These are phyloP conservation scores for Chamaea fasciata DNA, from an alignment of 2,113 vertebrate species.

Conservation along the genomic window DNA sequence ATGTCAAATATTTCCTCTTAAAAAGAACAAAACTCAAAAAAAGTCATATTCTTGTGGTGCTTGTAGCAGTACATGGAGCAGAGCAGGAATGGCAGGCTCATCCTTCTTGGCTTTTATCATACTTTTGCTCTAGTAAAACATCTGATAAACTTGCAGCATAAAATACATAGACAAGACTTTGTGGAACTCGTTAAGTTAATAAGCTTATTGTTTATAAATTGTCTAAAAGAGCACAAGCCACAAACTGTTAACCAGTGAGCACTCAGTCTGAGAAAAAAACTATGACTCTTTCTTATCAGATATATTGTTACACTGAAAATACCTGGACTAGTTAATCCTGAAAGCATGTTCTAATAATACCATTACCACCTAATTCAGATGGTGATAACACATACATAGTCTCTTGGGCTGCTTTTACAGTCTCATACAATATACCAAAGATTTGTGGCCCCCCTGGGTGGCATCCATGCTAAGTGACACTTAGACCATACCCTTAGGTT, in stretches of 20 bases:
- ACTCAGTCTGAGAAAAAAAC: not conserved
- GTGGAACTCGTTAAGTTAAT: not conserved
- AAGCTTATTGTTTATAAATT: not conserved
- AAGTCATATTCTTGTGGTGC: not conserved
- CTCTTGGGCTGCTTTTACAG: not conserved
- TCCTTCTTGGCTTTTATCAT: not conserved
- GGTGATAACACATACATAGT: not conserved
- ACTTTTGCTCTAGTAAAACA: not conserved
- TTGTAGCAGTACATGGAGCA: not conserved
- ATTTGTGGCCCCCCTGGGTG: not conserved
- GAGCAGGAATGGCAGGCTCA: not conserved
- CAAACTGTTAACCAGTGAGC: not conserved
- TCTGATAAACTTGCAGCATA: not conserved
- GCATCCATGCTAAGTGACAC: not conserved
- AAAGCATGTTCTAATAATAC: not conserved
- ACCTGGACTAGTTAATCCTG: not conserved
- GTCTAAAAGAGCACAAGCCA: not conserved
- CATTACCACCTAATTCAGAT: not conserved
- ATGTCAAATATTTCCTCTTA: not conserved
- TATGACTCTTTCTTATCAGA: fast-evolving
- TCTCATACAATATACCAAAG: fast-evolving
- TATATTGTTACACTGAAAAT: not conserved
- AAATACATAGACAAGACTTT: not conserved
- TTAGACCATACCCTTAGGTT: too few species aligned
- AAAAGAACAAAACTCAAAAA: not conserved